Evolutionary conservation across 2,113 vertebrate species (phyloP).

Genomic region (chimpanzee (Pan troglodytes)): NHGRI_mPanTro3-v2.1_pri NC_072409.2:324001-324500

Average conservation of each 20-base stretch:
- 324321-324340: not conserved
- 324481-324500: conserved; percentile 78
- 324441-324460: conserved; percentile 33
- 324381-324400: not conserved
- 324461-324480: conserved; percentile 77
- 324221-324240: not conserved
- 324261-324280: not conserved
- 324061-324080: not conserved
- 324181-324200: not conserved
- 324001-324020: not conserved
- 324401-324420: not conserved
- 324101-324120: not conserved
- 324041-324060: not conserved
- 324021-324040: not conserved
- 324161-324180: not conserved
- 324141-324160: not conserved
- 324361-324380: conserved; percentile 14
- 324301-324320: no score
- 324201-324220: no score
- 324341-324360: conserved; percentile 76
- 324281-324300: not conserved
- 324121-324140: not conserved
- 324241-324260: not conserved
- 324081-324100: not conserved
- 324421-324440: not conserved